Conservation (phyloP, 2,113 vertebrate genomes). For the Brevimyrus niger region DNA sequence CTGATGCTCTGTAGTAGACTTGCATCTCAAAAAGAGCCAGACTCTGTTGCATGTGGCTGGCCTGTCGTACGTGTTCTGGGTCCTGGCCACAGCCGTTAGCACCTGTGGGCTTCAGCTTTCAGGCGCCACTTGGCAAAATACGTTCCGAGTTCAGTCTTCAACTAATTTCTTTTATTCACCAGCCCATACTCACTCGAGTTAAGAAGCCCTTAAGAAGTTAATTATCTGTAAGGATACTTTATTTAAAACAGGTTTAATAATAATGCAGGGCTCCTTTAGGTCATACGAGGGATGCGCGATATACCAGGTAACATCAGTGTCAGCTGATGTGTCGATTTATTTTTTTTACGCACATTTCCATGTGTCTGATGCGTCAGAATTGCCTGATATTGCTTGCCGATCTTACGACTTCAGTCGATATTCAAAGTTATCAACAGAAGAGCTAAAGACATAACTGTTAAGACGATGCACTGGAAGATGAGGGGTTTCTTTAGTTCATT, state of each 20-base stretch:
- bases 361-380: not conserved
- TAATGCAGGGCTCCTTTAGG: not conserved
- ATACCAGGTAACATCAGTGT: not conserved
- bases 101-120: not conserved
- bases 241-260: not conserved
- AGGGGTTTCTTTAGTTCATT: too few species aligned
- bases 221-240: not conserved
- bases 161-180: not conserved
- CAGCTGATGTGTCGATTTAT: too few species aligned
- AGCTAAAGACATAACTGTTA: not conserved
- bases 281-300: not conserved
- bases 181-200: not conserved
- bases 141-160: not conserved
- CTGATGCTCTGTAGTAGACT: constrained; percentile 49
- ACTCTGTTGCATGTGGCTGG: constrained; percentile 36
- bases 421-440: not conserved
- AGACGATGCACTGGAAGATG: not conserved
- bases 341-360: not conserved
- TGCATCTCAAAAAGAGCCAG: constrained; percentile 46
- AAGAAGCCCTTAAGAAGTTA: not conserved
- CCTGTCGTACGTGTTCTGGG: constrained; percentile 42
- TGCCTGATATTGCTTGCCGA: not conserved
- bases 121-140: not conserved
- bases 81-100: constrained; percentile 19
- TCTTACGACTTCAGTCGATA: not conserved